phyloP scores from a whole-genome alignment of 1,140 invertebrate species.

The Euwallacea similis region DNA sequence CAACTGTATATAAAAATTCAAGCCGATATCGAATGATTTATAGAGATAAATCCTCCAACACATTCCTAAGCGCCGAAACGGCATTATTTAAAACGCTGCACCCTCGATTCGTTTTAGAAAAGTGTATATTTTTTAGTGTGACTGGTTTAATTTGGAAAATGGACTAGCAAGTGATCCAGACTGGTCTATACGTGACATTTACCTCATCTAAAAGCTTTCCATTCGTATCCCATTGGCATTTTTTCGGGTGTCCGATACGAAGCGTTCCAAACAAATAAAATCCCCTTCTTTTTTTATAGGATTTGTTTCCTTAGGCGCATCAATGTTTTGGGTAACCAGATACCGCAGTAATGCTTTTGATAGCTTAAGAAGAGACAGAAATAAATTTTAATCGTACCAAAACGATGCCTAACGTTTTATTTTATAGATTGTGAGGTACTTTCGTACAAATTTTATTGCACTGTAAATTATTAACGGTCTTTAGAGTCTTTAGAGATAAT shows the following conservation, averaged over 20 bases:
- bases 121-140: conserved; percentile 45
- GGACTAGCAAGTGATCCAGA: conserved; percentile 48
- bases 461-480: too few species aligned
- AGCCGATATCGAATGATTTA: neutral
- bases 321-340: neutral
- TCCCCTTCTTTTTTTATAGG: conserved; percentile 10
- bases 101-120: neutral
- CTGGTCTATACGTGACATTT: conserved; percentile 34
- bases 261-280: conserved; percentile 6
- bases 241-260: conserved; percentile 5
- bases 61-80: neutral
- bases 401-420: too few species aligned
- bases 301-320: neutral
- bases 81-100: neutral
- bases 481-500: too few species aligned
- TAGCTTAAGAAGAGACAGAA: too few species aligned
- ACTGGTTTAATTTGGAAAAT: conserved; percentile 51
- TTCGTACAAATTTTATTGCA: too few species aligned
- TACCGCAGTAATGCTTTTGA: too few species aligned
- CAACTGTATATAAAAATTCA: too few species aligned
- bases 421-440: too few species aligned
- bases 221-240: conserved; percentile 20
- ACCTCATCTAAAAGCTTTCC: conserved; percentile 46
- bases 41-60: neutral
- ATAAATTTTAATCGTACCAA: too few species aligned